Evolutionary conservation across 2,797 vertebrate genomes (phyloP).

Genomic region (Tinamus major): DNA sequence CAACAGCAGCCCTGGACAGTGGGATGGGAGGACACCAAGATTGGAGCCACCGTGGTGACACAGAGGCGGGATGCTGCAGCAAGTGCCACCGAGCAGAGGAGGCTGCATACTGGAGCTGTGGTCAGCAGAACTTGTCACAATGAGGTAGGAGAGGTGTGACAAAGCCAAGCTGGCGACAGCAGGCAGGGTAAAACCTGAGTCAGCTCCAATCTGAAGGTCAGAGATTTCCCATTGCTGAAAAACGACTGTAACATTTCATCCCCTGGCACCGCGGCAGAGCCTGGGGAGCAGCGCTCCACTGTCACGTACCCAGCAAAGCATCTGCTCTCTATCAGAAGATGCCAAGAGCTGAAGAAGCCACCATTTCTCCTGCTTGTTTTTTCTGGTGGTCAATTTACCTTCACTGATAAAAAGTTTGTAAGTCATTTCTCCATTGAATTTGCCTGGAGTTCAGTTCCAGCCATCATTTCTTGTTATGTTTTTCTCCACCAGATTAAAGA

Average conservation of each 20-base stretch:
- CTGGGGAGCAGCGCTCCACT: background rate
- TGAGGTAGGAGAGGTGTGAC: background rate
- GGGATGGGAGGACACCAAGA: background rate
- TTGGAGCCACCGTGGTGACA: too few relatives aligned
- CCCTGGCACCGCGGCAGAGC: background rate
- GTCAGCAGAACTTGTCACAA: background rate
- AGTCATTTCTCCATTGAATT: background rate
- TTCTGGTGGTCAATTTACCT: background rate
- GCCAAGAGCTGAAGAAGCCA: background rate
- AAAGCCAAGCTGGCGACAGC: background rate
- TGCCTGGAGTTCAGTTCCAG: background rate
- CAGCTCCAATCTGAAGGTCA: background rate
- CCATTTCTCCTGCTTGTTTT: slow-evolving; percentile 2
- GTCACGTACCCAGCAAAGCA: background rate
- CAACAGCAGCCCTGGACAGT: background rate
- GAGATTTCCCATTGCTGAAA: rapidly evolving
- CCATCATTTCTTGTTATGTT: background rate
- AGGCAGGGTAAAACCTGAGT: background rate
- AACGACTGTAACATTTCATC: background rate
- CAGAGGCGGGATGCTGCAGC: background rate
- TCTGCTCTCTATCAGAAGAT: background rate
- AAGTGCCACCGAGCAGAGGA: background rate
- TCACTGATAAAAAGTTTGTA: background rate
- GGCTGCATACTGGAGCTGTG: background rate
- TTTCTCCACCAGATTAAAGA: slow-evolving; percentile 6